These are phyloP conservation scores for Alectura lathami DNA, from an alignment of 2,113 vertebrate genomes.

Conservation along the genomic window DNA sequence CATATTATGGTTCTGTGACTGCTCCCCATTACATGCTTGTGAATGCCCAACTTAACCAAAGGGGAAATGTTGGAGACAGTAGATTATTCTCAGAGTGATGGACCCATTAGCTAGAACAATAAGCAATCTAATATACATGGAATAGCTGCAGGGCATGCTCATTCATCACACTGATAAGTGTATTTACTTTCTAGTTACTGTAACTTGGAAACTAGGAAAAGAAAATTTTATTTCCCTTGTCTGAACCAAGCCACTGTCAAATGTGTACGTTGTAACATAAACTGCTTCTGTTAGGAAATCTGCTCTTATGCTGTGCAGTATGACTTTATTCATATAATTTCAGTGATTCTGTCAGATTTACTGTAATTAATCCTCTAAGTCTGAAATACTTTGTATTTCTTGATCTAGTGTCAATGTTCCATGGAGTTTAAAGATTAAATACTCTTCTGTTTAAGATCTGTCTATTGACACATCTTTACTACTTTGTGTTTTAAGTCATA, in stretches of 20 bases:
- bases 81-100: conserved; percentile 53
- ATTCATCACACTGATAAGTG: conserved; percentile 51
- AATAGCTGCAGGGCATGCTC: conserved; percentile 22
- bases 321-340: neutral
- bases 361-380: neutral
- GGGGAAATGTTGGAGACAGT: conserved; percentile 11
- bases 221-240: neutral
- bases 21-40: neutral
- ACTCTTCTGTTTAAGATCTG: neutral
- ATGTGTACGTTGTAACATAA: neutral
- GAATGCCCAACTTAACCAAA: conserved; percentile 15
- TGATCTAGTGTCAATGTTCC: neutral
- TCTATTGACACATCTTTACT: neutral
- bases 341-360: neutral
- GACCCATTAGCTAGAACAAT: conserved; percentile 54
- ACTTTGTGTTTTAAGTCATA: neutral
- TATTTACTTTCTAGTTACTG: conserved; percentile 47
- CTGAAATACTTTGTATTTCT: neutral
- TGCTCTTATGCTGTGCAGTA: neutral
- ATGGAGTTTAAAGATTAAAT: neutral
- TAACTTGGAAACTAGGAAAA: neutral
- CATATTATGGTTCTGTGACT: conserved; percentile 1
- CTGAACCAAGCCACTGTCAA: neutral
- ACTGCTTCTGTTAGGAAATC: neutral
- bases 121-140: conserved; percentile 14